Evolutionary conservation across 2,888 invertebrate species (phyloP).

Genomic region (Drosophila gaucha): DNA sequence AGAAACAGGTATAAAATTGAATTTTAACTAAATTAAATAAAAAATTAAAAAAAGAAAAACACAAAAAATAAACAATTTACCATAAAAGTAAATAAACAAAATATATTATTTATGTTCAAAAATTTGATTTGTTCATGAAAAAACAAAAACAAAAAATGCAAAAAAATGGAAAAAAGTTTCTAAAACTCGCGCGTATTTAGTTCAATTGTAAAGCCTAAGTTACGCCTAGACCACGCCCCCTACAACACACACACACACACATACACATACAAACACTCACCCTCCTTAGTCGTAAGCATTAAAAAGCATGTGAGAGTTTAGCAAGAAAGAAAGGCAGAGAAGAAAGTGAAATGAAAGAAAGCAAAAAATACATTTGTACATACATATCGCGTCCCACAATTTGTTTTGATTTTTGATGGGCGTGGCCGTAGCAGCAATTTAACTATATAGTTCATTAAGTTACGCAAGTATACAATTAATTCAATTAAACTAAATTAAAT

Average conservation of each 20-base stretch:
- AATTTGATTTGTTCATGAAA: conserved; percentile 38
- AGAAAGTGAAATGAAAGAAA: conserved; percentile 64
- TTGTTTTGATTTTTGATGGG: conserved; percentile 49
- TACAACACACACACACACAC: conserved; percentile 14
- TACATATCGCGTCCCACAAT: conserved; percentile 75
- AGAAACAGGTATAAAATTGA: conserved; percentile 69
- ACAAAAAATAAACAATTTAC: conserved; percentile 3
- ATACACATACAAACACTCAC: conserved; percentile 12
- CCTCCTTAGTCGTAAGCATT: conserved; percentile 40
- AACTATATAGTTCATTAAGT: conserved; percentile 52
- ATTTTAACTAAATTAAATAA: conserved; percentile 64
- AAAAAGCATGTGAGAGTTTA: conserved; percentile 24
- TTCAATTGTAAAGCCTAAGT: conserved; percentile 74
- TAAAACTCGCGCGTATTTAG: conserved; percentile 74
- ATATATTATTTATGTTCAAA: no score
- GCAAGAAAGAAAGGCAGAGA: not conserved
- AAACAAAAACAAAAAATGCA: not conserved
- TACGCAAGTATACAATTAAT: conserved; percentile 81
- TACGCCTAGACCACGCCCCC: conserved; percentile 65
- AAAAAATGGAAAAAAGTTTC: conserved; percentile 57
- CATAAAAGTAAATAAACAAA: conserved; percentile 10
- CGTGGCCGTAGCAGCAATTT: conserved; percentile 73
- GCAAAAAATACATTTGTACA: conserved; percentile 79
- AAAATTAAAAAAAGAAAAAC: conserved; percentile 4
- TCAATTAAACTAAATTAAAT: conserved; percentile 66